Percentiles rank a stretch among this genome's conserved stretches.
Evolutionary conservation across 2,888 invertebrate species (phyloP).

Genomic region (Dolichopus griseipennis): DNA sequence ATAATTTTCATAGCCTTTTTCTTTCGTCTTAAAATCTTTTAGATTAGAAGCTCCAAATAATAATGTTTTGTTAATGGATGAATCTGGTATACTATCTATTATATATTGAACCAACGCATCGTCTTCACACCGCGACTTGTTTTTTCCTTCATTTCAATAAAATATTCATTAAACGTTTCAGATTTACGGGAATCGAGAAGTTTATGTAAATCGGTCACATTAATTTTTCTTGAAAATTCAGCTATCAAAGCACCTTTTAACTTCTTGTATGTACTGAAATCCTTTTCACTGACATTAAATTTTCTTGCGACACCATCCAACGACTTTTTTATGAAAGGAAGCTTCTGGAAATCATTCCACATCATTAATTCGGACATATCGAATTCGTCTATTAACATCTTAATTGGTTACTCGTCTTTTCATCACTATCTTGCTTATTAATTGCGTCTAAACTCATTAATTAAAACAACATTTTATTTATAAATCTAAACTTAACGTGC

Average conservation of each 20-base stretch:
- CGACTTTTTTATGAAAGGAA: neutral
- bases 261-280: neutral
- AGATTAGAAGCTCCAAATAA: neutral
- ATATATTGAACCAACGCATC: neutral
- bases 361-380: neutral
- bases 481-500: no score
- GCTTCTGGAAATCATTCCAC: slow-evolving; percentile 1
- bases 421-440: no score
- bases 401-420: neutral
- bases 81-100: neutral
- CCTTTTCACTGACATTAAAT: neutral
- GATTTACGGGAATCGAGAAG: neutral
- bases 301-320: neutral
- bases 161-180: no score
- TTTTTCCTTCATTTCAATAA: no score
- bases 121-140: no score
- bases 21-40: neutral
- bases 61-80: neutral
- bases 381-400: neutral
- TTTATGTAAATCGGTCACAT: neutral
- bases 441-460: no score
- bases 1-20: neutral
- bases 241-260: neutral
- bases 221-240: neutral
- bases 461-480: no score